phyloP scores from a whole-genome alignment of 2,797 vertebrate species.

The Malurus splendens region DNA sequence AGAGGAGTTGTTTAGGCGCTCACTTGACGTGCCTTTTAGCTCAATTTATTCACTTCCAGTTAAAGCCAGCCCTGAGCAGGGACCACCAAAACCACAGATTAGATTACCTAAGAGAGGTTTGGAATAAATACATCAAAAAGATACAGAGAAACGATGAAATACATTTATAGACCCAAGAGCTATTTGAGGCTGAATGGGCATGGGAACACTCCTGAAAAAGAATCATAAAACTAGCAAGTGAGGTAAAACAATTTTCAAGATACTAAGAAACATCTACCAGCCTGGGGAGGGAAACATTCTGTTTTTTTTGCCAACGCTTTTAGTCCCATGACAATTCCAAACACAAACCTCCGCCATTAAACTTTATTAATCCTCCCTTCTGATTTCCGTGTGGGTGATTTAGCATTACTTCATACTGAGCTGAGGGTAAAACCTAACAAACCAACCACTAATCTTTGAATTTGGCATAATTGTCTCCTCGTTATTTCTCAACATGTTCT shows the following conservation, averaged over 20 bases:
- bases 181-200: not conserved
- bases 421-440: not conserved
- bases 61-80: not conserved
- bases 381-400: conserved; percentile 15
- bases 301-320: not conserved
- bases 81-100: not conserved
- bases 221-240: not conserved
- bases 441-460: conserved; percentile 4
- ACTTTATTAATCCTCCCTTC: conserved; percentile 16
- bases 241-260: not conserved
- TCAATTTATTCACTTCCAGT: not conserved
- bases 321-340: not conserved
- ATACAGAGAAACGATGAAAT: not conserved
- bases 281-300: accelerated
- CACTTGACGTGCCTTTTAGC: not conserved
- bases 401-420: not conserved
- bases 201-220: not conserved
- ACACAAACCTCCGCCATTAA: not conserved
- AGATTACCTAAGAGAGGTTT: not conserved
- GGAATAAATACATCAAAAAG: not conserved
- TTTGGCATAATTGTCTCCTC: not conserved
- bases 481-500: not conserved
- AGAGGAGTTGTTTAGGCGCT: not conserved
- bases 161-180: not conserved
- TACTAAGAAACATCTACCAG: not conserved